Base-by-base conservation (phyloP, 1,140 invertebrate species). In the Eulimnadia texana region DNA sequence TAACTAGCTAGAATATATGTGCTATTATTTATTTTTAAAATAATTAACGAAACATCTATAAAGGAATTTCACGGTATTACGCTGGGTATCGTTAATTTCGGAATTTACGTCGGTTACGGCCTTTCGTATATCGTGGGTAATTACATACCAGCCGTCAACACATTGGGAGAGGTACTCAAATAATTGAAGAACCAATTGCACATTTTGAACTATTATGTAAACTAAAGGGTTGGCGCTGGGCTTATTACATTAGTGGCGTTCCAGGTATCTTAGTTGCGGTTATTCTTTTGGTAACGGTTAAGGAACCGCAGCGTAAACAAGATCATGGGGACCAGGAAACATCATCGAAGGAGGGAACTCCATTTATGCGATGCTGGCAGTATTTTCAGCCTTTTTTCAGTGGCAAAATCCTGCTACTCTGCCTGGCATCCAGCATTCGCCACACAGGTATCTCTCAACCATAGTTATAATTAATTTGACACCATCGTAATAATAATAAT, bases 1-100 rank as follows among this genome's bases (percentile, higher is more conserved):
- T n/a, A n/a, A n/a, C n/a, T n/a, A n/a, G n/a, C n/a, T n/a, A n/a
- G n/a, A n/a, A n/a, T n/a, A n/a, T n/a, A n/a, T n/a, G n/a, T n/a
- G n/a, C n/a, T n/a, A n/a, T n/a, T n/a, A n/a, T n/a, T n/a, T n/a
- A n/a, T n/a, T n/a, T n/a, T n/a, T n/a, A n/a, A n/a, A n/a, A n/a
- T n/a, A n/a, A n/a, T n/a, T n/a, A n/a, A n/a, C n/a, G n/a, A n/a
- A n/a, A n/a, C n/a, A n/a, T n/a, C n/a, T 10, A 62, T 62, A 24
- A 64, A 69, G 71, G 78, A 85, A 58, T 83, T 88, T 65, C 79
- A 90, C 64, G 92, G 86, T 10, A 73, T 93, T 13, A 90, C 93
- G 0, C 83, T 95, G 77, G 90, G 91, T 1, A 84, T 95, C 58
- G 94, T 94, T 75, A 94, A 94, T 73, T 94, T 90, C 90, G 92